Base-by-base conservation (phyloP, 2,797 vertebrate genomes). In the Mus spretus region DNA sequence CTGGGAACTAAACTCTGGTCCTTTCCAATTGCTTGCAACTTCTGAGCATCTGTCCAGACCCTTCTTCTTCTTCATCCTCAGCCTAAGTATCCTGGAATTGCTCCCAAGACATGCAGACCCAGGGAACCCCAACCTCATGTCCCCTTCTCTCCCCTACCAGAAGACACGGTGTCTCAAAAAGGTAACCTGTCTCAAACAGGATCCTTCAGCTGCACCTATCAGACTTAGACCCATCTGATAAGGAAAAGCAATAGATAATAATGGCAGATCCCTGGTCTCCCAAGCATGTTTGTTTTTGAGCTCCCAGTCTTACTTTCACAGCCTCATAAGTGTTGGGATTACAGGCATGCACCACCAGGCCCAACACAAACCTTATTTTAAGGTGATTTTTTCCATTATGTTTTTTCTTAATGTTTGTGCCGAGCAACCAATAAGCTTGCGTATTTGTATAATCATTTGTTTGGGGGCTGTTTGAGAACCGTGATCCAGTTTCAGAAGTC, bases 401-500 rank as follows among this genome's bases (percentile, higher is more conserved):
- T 77, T 12, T 34, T n/a, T 77, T 34, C 11, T 37, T 57, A 55
- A 75, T 40, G 9, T 4, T 83, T 72, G 5, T 86, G 31, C 3
- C 55, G 74, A 87, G 75, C 44, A 55, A 79, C 37, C 65, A 77
- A 74, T 81, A 70, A 61, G 82, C 5, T 57, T 75, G 28, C 72
- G 70, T 59, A 57, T 85, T 50, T 87, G 31, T 9, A 63, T 84
- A 79, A 65, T 87, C 63, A 22, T 55, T 84, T 92, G n/a, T 92
- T 63, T 92, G 78, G 93, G 93, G 59, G 5, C 26, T 93, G 20
- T 82, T 50, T 44, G 17, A 67, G 61, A 37, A 79, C 75, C 87
- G n/a, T 78, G 19, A 55, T 89, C 44, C 61, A 85, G 31, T 94
- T 93, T 93, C 80, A 89, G 67, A 91, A 93, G 80, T 74, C 70